Evolutionary conservation across 2,797 vertebrate species (phyloP), one percentile per base, ranked within the genome.

Genomic region (Liparis tanakae): DNA sequence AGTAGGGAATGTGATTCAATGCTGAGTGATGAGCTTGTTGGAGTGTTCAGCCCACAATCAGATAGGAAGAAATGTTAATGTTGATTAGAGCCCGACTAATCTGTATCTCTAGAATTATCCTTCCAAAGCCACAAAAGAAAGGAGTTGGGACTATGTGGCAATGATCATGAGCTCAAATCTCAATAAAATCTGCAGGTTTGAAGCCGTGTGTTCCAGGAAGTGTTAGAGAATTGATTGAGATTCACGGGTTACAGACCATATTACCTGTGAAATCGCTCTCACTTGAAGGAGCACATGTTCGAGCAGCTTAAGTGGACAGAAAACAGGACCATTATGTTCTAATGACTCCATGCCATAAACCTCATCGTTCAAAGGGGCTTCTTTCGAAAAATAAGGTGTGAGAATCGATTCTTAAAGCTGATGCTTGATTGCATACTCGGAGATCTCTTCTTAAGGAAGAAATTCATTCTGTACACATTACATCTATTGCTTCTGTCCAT

Each of bases 1-100:
- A 83, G 81, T 78, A 86, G 75, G 68, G 77, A 76, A 56, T 36
- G 85, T 84, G 82, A 86, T 84, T 83, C 80, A 87, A 70, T 30
- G 75, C 64, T 53, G 17, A 61, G 78, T 48, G 66, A 83, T 82
- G 50, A 79, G 82, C 70, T 70, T 60, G 80, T 84, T 74, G 72
- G 51, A 82, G 69, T 70, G 70, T 83, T 67, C 82, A 78, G 74
- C 78, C 78, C 70, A 78, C 81, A 74, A 22, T 70, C 51, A 76
- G 43, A 76, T 36, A 17, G 76, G 46, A 55, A 78, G 67, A 71
- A 74, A 58, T n/a, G 43, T 46, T 62, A 69, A 80, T 74, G 51
- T 60, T 57, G 44, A 80, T 71, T 30, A 46, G 10, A 77, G 63
- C 44, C 54, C 67, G 44, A 61, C 33, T 43, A 17, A 54, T 10